Base-by-base conservation (phyloP, 2,888 invertebrate genomes). In the Rhabditophanes sp. region DNA sequence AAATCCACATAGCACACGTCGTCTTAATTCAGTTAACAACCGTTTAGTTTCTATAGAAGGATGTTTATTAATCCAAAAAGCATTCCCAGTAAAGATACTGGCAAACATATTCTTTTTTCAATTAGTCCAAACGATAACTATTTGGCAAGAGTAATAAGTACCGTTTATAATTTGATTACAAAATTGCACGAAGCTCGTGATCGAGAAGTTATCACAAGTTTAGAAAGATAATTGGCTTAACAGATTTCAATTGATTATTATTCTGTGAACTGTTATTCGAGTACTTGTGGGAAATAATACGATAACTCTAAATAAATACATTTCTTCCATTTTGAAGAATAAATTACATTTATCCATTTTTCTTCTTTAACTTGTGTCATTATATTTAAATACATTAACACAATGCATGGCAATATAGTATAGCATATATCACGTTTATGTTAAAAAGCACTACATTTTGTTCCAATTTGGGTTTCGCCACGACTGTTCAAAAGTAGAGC, bases 1-100 rank as follows among this genome's bases (percentile, higher is more conserved):
- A 12, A 26, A 26, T 9, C 5, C 38, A 25, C 7, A 14, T 25
- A 23, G 24, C n/a, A n/a, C 37, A 46, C 28, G 35, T 8, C 23
- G 19, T 9, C 12, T 20, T 37, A 25, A 20, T 11, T 22, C 21
- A 20, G 19, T 25, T 20, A 39, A 22, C 36, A 21, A 24, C 39
- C n/a, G n/a, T n/a, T n/a, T n/a, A n/a, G n/a, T n/a, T n/a, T 45
- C 50, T 11, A 38, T 67, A 19, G 67, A 68, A 25, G 51, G 67
- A 42, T 62, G 64, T 17, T 68, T 45, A 57, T 69, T 15, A 65
- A 67, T 34, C 65, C 65, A 2, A 46, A 54, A 4, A 68, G 67
- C 9, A 48, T 67, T 2, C 66, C 67, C 3, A 56, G 50, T 5
- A 44, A 61, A 30, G 56, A 59, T 20, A 35, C 46, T 4, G 45